A percentile compares a stretch with the other conserved stretches of the same genome.
Conservation (phyloP, 2,113 vertebrate species). For the Montifringilla adamsi region DNA sequence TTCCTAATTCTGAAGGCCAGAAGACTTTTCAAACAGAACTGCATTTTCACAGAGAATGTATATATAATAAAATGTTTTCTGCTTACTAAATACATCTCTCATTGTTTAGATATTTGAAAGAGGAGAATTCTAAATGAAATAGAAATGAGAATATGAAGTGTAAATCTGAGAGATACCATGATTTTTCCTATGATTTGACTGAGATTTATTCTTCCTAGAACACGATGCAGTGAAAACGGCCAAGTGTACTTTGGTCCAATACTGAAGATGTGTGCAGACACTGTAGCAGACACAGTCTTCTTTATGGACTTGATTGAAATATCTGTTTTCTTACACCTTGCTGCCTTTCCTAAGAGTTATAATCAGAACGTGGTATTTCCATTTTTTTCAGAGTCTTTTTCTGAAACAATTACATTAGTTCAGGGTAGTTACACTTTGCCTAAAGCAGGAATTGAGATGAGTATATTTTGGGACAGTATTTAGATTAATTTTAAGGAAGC, state of each 20-base stretch:
- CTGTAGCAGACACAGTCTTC: background rate
- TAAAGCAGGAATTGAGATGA: background rate
- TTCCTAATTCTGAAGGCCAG: background rate
- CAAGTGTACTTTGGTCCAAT: background rate
- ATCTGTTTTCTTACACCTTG: background rate
- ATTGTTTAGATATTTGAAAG: background rate
- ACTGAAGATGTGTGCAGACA: background rate
- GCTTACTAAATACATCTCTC: background rate
- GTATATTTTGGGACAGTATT: background rate
- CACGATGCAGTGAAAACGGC: background rate
- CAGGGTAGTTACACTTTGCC: background rate
- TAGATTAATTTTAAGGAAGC: background rate
- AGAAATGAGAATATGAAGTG: background rate
- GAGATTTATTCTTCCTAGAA: background rate
- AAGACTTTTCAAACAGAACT: background rate
- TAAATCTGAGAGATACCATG: background rate
- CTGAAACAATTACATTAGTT: background rate
- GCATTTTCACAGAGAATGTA: background rate
- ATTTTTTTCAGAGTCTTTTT: background rate
- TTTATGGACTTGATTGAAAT: background rate
- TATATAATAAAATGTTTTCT: background rate
- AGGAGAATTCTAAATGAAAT: background rate
- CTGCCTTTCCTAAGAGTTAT: background rate
- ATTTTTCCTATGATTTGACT: background rate
- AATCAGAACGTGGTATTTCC: background rate